Base-by-base conservation (phyloP, 2,888 invertebrate genomes). In the Athalia rosae region DNA sequence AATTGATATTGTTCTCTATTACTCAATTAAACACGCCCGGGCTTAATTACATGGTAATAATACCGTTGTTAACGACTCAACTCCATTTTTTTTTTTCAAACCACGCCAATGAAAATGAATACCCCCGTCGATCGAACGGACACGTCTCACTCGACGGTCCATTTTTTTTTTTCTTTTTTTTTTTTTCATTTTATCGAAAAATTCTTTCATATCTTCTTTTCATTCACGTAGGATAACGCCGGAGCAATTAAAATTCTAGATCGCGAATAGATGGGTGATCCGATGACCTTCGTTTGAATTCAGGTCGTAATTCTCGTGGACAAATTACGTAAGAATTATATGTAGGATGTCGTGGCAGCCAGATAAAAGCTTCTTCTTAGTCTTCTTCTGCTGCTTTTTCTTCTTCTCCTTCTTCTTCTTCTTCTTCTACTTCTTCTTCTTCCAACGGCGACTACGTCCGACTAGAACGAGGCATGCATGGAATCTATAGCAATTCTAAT, bases 401-500 rank as follows among this genome's bases (percentile, higher is more conserved):
- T 8, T 53, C 8, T 53, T n/a, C 9, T 53, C 11, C 9, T 28
- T 28, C 7, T 53, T 8, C 53, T 9, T 53, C 8, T 53, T n/a
- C n/a, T 11, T n/a, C n/a, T 8, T 53, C 8, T 53, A n/a, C 9
- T 53, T 11, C 9, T 28, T 28, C 28, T 28, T 28, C 74, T 56
- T 45, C 61, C 48, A 62, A 62, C 58, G 61, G 74, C 50, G 63
- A 74, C 66, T 69, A 73, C 76, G 48, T 45, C 59, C 48, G 50
- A 28, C 28, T 28, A 28, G 28, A 79, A 63, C 67, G 79, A 73
- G 73, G 69, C 77, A 63, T 77, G 50, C 78, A 59, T 74, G 61
- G 74, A 74, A 74, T 74, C 74, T 74, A 74, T 74, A 74, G 74
- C 74, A 74, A 74, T 74, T 74, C 61, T 61, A 74, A 74, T 74